These are phyloP conservation scores for Gavialis gangeticus DNA, from an alignment of 2,113 vertebrate genomes.

Conservation along the genomic window DNA sequence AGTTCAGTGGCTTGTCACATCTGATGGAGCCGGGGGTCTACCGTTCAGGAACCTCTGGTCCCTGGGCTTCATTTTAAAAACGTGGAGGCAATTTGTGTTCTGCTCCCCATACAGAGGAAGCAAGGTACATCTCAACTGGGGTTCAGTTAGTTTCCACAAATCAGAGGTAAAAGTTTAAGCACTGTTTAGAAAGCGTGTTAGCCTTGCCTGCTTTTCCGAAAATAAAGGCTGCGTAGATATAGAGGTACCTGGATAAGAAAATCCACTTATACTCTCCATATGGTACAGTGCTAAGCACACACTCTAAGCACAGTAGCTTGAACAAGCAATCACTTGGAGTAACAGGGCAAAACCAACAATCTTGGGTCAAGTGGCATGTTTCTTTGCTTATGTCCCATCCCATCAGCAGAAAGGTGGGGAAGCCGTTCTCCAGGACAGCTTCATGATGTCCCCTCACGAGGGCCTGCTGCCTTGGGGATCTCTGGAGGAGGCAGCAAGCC, in stretches of 20 bases:
- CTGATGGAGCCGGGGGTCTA: neutral
- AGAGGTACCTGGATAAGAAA: slow-evolving; percentile 49
- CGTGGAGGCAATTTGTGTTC: slow-evolving; percentile 22
- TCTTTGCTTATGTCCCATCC: slow-evolving; percentile 69
- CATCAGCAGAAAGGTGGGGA: slow-evolving; percentile 64
- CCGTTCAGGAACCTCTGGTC: slow-evolving; percentile 22
- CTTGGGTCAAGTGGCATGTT: slow-evolving; percentile 68
- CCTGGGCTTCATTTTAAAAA: slow-evolving; percentile 47
- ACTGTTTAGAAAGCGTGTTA: slow-evolving; percentile 33
- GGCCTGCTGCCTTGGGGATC: slow-evolving; percentile 57
- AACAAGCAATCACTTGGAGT: slow-evolving; percentile 49
- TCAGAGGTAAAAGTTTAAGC: slow-evolving; percentile 11
- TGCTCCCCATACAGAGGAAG: slow-evolving; percentile 28
- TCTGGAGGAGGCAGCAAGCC: slow-evolving; percentile 64
- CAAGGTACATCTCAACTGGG: neutral
- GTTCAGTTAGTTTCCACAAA: neutral
- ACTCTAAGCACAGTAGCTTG: neutral
- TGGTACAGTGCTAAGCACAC: neutral
- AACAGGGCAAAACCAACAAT: slow-evolving; percentile 56
- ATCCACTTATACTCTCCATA: slow-evolving; percentile 32
- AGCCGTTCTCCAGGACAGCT: slow-evolving; percentile 67
- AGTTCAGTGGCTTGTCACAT: neutral
- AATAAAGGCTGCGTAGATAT: slow-evolving; percentile 39
- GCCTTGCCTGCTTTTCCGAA: slow-evolving; percentile 20
- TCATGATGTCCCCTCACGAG: slow-evolving; percentile 4